Evolutionary conservation across 2,113 vertebrate species (phyloP).

Genomic region (Anguilla rostrata): DNA sequence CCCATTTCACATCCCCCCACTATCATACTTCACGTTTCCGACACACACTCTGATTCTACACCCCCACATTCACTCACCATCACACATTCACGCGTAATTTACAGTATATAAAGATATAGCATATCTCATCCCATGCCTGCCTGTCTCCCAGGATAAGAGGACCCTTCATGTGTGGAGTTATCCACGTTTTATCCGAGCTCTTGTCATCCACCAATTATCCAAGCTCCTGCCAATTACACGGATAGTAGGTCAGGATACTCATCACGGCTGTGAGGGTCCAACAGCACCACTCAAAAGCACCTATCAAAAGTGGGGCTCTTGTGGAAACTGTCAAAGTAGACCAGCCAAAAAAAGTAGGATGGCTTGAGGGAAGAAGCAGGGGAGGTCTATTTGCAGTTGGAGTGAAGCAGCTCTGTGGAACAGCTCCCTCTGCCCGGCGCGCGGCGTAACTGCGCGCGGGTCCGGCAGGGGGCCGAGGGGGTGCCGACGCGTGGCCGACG

Average conservation of each 20-base stretch:
- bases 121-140: not conserved
- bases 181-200: no score
- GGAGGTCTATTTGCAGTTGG: not conserved
- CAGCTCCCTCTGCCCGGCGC: constrained; percentile 56
- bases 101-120: not conserved
- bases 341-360: constrained; percentile 27
- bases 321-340: constrained; percentile 43
- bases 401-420: not conserved
- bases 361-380: not conserved
- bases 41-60: not conserved
- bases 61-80: not conserved
- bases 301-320: not conserved
- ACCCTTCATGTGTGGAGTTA: not conserved
- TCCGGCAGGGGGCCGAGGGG: not conserved
- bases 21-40: not conserved
- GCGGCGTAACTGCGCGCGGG: constrained; percentile 3
- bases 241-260: not conserved
- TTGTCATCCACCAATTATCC: not conserved
- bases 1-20: not conserved
- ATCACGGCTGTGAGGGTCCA: not conserved
- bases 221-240: not conserved
- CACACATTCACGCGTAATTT: not conserved
- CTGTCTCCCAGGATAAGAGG: not conserved
- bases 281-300: not conserved
- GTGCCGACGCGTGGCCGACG: no score